A percentile compares a stretch with the other conserved stretches of the same genome.
phyloP scores from a whole-genome alignment of 2,797 vertebrate genomes.

The Buphagus erythrorhynchus region DNA sequence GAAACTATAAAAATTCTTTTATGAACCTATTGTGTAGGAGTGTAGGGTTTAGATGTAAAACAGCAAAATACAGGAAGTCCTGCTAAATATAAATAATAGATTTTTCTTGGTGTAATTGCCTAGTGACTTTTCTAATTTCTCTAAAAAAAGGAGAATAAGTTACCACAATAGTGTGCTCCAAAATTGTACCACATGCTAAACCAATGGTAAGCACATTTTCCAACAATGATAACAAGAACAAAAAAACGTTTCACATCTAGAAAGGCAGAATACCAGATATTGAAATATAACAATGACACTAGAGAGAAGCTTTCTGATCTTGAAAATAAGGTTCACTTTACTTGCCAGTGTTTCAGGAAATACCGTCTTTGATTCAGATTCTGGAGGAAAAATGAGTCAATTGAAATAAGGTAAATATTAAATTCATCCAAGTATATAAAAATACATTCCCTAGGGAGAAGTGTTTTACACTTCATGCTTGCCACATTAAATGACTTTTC shows the following conservation, averaged over 20 bases:
- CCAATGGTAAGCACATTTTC: background rate
- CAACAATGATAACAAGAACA: background rate
- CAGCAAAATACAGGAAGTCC: background rate
- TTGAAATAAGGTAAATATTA: background rate
- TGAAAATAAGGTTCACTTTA: background rate
- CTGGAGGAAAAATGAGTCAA: background rate
- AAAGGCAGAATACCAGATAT: background rate
- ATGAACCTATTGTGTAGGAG: background rate
- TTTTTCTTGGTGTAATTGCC: background rate
- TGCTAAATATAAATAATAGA: background rate
- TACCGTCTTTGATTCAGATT: background rate
- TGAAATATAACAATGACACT: background rate
- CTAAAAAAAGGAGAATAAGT: background rate
- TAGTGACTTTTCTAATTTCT: background rate
- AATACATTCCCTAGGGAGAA: background rate
- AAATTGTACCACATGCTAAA: background rate
- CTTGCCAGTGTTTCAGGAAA: background rate
- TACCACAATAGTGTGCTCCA: background rate
- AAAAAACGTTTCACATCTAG: background rate
- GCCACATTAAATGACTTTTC: background rate
- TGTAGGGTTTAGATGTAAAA: background rate
- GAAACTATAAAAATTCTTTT: background rate
- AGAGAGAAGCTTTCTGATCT: background rate
- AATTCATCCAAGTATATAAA: background rate
- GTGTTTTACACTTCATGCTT: background rate